These are phyloP conservation scores for Neomonachus schauinslandi DNA, from an alignment of 2,113 vertebrate genomes.

Conservation along the genomic window DNA sequence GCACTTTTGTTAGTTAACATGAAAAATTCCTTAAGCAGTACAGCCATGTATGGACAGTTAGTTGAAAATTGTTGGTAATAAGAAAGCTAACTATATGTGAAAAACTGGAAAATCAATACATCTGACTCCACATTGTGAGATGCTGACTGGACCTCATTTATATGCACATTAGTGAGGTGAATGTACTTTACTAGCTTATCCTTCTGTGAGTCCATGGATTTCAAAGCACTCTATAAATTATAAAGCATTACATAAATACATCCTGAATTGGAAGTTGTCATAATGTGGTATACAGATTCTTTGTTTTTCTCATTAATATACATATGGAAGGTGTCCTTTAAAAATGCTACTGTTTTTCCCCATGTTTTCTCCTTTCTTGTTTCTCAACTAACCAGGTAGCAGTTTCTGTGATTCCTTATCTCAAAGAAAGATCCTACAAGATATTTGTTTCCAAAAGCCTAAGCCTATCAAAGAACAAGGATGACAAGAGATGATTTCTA, in stretches of 20 bases:
- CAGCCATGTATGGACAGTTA: neutral
- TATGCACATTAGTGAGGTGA: neutral
- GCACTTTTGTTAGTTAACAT: conserved; percentile 43
- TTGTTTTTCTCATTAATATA: neutral
- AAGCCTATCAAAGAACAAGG: neutral
- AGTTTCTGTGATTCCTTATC: neutral
- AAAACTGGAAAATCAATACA: neutral
- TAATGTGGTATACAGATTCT: neutral
- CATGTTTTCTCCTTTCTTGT: neutral
- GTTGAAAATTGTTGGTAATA: neutral
- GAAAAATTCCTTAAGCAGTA: conserved; percentile 23
- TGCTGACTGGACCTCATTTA: neutral
- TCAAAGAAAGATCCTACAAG: neutral
- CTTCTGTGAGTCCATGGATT: neutral
- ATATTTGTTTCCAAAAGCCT: neutral
- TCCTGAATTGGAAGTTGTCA: neutral
- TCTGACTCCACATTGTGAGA: neutral
- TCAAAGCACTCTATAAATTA: neutral
- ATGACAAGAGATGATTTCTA: neutral
- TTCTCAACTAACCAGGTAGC: neutral
- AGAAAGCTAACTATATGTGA: neutral
- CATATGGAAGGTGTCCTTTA: neutral
- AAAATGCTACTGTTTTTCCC: neutral
- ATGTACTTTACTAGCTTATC: neutral
- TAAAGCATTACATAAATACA: neutral